phyloP scores from a whole-genome alignment of 2,888 invertebrate genomes.

The Hedychridium roseum region DNA sequence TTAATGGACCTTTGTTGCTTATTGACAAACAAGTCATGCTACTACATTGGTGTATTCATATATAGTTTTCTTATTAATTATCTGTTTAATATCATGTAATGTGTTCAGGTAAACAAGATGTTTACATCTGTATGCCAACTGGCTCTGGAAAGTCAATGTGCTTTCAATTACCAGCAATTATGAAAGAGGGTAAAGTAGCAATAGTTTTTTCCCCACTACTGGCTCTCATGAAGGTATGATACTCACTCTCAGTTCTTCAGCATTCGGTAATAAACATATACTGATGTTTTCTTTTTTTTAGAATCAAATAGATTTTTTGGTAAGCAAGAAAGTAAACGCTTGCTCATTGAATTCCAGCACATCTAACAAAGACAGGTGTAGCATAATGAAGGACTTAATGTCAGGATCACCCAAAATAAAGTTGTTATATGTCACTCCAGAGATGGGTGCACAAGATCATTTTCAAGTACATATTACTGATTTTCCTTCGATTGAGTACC shows the following conservation, averaged over 20 bases:
- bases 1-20: neutral
- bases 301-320: conserved; percentile 92
- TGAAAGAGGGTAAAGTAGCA: conserved; percentile 81
- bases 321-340: conserved; percentile 79
- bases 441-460: conserved; percentile 81
- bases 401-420: conserved; percentile 75
- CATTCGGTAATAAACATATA: neutral
- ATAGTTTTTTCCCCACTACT: conserved; percentile 95
- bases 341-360: conserved; percentile 95
- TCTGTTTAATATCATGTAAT: too few species aligned
- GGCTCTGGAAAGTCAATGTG: conserved; percentile 98
- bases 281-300: conserved; percentile 52
- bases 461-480: conserved; percentile 47
- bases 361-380: conserved; percentile 76
- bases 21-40: neutral
- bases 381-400: conserved; percentile 79
- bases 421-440: conserved; percentile 95
- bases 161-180: conserved; percentile 93
- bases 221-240: conserved; percentile 86
- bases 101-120: conserved; percentile 85
- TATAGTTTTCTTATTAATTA: conserved; percentile 3
- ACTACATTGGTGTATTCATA: neutral
- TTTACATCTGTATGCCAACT: conserved; percentile 97
- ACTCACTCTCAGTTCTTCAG: neutral
- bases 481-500: too few species aligned